phyloP scores from a whole-genome alignment of 1,140 invertebrate species.

The Galendromus occidentalis region DNA sequence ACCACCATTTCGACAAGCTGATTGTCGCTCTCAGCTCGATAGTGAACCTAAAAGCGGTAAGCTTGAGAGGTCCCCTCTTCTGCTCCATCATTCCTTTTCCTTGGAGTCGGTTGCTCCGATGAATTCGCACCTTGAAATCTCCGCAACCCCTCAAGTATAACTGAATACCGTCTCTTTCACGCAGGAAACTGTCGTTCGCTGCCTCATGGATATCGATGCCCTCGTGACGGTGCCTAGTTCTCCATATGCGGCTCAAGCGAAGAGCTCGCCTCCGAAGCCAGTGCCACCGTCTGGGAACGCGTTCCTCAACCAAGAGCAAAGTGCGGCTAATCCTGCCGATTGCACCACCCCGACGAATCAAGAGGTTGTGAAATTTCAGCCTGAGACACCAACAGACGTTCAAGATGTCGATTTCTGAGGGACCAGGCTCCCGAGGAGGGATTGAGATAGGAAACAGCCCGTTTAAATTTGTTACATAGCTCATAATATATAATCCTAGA shows the following conservation, averaged over 20 bases:
- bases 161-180: not conserved
- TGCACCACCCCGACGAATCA: not conserved
- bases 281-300: not conserved
- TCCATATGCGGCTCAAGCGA: not conserved
- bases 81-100: too few relatives aligned
- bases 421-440: too few relatives aligned
- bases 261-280: not conserved
- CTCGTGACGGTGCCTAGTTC: not conserved
- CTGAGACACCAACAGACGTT: not conserved
- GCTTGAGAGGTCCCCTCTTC: too few relatives aligned
- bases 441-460: too few relatives aligned
- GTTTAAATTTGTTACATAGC: too few relatives aligned
- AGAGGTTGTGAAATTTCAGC: not conserved
- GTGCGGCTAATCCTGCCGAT: not conserved
- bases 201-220: not conserved
- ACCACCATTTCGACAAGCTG: not conserved
- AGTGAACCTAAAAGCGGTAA: not conserved
- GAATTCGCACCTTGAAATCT: too few relatives aligned
- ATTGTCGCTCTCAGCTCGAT: not conserved
- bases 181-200: not conserved
- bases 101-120: too few relatives aligned
- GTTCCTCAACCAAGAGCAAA: not conserved
- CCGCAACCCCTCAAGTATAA: too few relatives aligned
- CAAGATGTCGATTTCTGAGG: not conserved
- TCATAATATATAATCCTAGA: too few relatives aligned